Conservation (phyloP, 1,140 invertebrate species). For the Euura lappo region DNA sequence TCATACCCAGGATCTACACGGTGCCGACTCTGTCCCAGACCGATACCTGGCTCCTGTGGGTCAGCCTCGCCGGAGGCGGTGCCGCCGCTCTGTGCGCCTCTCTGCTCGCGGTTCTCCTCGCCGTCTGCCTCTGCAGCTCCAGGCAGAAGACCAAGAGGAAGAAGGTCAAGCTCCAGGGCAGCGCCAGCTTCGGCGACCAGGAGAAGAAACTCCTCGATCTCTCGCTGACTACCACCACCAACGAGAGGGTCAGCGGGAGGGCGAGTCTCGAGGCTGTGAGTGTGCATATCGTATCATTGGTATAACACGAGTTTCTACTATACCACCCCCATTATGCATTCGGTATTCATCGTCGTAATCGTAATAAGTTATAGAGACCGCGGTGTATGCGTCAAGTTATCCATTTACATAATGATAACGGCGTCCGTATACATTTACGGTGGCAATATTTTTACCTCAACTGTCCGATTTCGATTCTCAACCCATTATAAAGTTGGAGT, state of each 20-base stretch:
- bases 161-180: constrained; percentile 72
- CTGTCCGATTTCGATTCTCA: no score
- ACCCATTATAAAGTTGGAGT: no score
- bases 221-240: constrained; percentile 76
- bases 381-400: no score
- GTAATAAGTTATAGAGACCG: no score
- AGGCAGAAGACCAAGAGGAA: constrained; percentile 62
- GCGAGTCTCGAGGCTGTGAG: constrained; percentile 63
- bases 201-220: constrained; percentile 83
- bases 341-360: no score
- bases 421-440: no score
- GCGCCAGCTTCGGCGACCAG: constrained; percentile 82
- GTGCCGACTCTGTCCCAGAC: constrained; percentile 69
- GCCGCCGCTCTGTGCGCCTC: constrained; percentile 58
- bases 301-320: no score
- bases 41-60: constrained; percentile 65
- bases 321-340: no score
- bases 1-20: constrained; percentile 72
- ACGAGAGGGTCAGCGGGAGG: constrained; percentile 51
- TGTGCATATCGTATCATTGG: neutral
- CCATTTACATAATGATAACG: no score
- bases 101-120: constrained; percentile 60
- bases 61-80: constrained; percentile 63
- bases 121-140: constrained; percentile 64
- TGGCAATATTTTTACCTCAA: no score